Percentiles rank a stretch among this genome's conserved stretches.
These are phyloP conservation scores for Smittia sp. DNA, from an alignment of 2,888 invertebrate species.

Conservation along the genomic window DNA sequence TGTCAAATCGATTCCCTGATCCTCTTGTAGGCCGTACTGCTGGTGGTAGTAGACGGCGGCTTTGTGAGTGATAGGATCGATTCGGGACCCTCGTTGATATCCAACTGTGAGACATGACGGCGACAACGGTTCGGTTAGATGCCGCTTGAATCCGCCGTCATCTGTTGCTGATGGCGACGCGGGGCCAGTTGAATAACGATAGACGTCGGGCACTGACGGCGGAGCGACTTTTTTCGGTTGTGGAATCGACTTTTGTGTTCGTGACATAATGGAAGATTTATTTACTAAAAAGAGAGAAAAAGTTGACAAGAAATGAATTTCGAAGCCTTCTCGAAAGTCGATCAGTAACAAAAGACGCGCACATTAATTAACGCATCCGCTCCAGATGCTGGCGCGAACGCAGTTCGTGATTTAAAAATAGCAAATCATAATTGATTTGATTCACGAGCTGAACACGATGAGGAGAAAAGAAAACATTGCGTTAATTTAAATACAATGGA, in stretches of 20 bases:
- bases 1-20: slow-evolving; percentile 85
- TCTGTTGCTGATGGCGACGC: slow-evolving; percentile 66
- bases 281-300: slow-evolving; percentile 27
- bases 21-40: slow-evolving; percentile 78
- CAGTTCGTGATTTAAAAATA: not conserved
- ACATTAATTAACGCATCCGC: not conserved
- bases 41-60: slow-evolving; percentile 78
- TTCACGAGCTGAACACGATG: not conserved
- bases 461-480: not conserved
- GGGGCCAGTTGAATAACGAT: slow-evolving; percentile 76
- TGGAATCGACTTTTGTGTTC: slow-evolving; percentile 76
- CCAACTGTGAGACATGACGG: slow-evolving; percentile 50
- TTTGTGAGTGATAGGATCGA: slow-evolving; percentile 69
- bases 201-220: slow-evolving; percentile 78
- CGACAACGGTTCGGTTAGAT: slow-evolving; percentile 61
- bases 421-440: slow-evolving; percentile 4
- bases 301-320: not conserved
- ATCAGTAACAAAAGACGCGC: not conserved
- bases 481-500: not conserved
- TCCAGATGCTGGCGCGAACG: not conserved
- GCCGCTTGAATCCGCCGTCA: slow-evolving; percentile 50
- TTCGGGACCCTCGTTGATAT: slow-evolving; percentile 51
- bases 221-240: slow-evolving; percentile 90
- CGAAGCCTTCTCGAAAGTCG: not conserved
- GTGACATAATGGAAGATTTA: slow-evolving; percentile 56